Conservation (phyloP, 2,113 vertebrate species). For the Rhipidura dahli region DNA sequence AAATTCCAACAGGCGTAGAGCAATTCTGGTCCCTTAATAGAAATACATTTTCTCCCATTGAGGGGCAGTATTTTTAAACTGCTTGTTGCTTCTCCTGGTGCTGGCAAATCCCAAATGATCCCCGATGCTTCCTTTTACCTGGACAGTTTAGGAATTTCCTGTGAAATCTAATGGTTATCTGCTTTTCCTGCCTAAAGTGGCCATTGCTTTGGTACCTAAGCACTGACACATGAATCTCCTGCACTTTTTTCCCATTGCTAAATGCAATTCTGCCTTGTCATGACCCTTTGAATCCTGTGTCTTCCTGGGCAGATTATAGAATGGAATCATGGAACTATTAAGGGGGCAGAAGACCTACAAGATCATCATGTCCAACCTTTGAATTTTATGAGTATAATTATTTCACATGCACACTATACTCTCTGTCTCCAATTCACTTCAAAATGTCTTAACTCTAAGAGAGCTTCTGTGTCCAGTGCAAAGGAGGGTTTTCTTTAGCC, state of each 20-base stretch:
- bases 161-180: slow-evolving; percentile 30
- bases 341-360: not conserved
- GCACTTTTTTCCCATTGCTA: not conserved
- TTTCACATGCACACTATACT: not conserved
- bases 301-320: not conserved
- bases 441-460: not conserved
- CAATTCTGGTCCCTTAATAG: slow-evolving; percentile 78
- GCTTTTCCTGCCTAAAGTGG: not conserved
- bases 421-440: not conserved
- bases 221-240: not conserved
- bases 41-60: slow-evolving; percentile 75
- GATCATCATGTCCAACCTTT: not conserved
- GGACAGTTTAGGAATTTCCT: not conserved
- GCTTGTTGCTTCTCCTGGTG: slow-evolving; percentile 20
- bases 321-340: not conserved
- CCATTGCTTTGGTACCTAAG: not conserved
- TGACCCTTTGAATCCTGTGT: not conserved
- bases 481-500: not conserved
- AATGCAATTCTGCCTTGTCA: not conserved
- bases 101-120: slow-evolving; percentile 64
- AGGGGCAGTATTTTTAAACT: slow-evolving; percentile 75
- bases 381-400: not conserved
- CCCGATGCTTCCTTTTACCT: slow-evolving; percentile 49
- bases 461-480: not conserved
- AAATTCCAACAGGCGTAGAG: slow-evolving; percentile 80